These are phyloP conservation scores for Blastobasis lacticolella DNA, from an alignment of 2,888 invertebrate genomes.

Conservation along the genomic window DNA sequence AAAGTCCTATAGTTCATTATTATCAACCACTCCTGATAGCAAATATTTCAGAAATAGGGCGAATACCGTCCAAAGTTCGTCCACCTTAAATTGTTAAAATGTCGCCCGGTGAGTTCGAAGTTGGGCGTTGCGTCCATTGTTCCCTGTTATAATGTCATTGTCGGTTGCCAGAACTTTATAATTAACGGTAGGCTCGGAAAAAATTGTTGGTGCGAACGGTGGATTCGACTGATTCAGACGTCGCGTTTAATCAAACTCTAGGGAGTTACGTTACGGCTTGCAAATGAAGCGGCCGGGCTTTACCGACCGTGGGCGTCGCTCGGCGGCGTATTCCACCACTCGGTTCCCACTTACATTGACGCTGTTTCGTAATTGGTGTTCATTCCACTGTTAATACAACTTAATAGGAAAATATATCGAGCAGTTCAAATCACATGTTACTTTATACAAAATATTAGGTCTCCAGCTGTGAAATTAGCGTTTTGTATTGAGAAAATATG, in stretches of 20 bases:
- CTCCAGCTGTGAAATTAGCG: too few relatives aligned
- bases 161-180: slow-evolving; percentile 43
- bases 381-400: too few relatives aligned
- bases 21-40: too few relatives aligned
- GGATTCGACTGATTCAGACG: slow-evolving; percentile 37
- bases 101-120: slow-evolving; percentile 16
- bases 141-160: slow-evolving; percentile 31
- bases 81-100: slow-evolving; percentile 10
- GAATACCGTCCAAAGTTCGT: too few relatives aligned
- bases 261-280: slow-evolving; percentile 22
- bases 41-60: too few relatives aligned
- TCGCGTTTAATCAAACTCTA: slow-evolving; percentile 44
- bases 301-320: slow-evolving; percentile 9
- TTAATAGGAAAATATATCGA: too few relatives aligned
- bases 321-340: slow-evolving; percentile 15
- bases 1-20: too few relatives aligned
- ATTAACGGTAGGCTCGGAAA: slow-evolving; percentile 42
- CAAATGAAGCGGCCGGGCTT: slow-evolving; percentile 4
- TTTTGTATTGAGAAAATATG: too few relatives aligned
- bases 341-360: slow-evolving; percentile 8
- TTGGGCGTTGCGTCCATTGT: slow-evolving; percentile 37
- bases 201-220: slow-evolving; percentile 23
- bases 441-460: too few relatives aligned
- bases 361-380: too few relatives aligned
- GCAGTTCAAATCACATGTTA: too few relatives aligned